Evolutionary conservation across 2,797 vertebrate genomes (phyloP).

Genomic region (Amblyraja radiata): DNA sequence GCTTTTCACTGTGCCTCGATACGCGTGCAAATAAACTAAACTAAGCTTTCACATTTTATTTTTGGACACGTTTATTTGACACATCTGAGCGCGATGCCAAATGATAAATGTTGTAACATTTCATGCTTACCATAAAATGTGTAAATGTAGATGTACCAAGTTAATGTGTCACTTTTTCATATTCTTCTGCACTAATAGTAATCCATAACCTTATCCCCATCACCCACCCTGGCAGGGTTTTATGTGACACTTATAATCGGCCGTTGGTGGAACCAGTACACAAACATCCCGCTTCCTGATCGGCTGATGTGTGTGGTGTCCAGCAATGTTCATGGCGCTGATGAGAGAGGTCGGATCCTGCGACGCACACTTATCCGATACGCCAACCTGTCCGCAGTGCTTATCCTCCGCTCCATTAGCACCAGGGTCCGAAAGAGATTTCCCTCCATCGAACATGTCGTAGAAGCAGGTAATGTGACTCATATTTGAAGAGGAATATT

Average conservation of each 20-base stretch:
- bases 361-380: constrained; percentile 76
- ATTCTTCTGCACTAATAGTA: background rate
- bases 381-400: constrained; percentile 74
- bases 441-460: constrained; percentile 72
- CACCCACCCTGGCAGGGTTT: constrained; percentile 60
- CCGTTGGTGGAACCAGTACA: constrained; percentile 87
- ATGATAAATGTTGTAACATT: background rate
- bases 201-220: background rate
- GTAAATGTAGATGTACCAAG: background rate
- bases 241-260: constrained; percentile 77
- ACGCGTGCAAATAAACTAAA: background rate
- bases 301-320: constrained; percentile 85
- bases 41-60: background rate
- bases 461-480: constrained; percentile 67
- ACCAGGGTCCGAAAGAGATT: constrained; percentile 76
- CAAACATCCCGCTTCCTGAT: constrained; percentile 80
- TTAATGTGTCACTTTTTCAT: background rate
- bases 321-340: constrained; percentile 73
- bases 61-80: background rate
- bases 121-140: background rate
- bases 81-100: background rate
- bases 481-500: background rate
- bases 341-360: constrained; percentile 72
- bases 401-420: constrained; percentile 81
- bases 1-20: too few species aligned